Conservation (phyloP, 2,888 invertebrate genomes). For the Caenorhabditis angaria region DNA sequence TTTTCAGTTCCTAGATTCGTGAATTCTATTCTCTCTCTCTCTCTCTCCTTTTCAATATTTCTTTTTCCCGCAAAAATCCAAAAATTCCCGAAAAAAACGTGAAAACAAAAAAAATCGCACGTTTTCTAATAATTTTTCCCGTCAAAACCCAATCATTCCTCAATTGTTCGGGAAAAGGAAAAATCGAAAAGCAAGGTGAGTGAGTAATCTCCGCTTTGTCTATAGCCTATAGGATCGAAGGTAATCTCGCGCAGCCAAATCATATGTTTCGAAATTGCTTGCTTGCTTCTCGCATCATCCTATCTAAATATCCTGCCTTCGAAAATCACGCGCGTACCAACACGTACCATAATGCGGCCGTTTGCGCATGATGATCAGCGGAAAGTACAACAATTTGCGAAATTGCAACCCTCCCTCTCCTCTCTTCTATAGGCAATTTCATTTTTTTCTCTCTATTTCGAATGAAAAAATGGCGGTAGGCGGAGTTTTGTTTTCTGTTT, state of each 20-base stretch:
- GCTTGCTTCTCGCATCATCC: not conserved
- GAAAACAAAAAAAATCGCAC: too few species aligned
- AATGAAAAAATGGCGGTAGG: not conserved
- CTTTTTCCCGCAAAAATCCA: not conserved
- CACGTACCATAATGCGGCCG: conserved; percentile 33
- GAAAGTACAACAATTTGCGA: conserved; percentile 49
- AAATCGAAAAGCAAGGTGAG: too few species aligned
- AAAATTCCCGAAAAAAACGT: too few species aligned
- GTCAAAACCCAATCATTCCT: not conserved
- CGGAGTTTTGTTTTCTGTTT: not conserved
- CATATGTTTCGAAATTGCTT: not conserved
- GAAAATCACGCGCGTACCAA: too few species aligned
- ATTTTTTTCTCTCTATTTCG: too few species aligned
- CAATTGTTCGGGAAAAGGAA: too few species aligned
- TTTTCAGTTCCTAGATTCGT: not conserved
- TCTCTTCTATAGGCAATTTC: conserved; percentile 8
- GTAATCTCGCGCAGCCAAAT: not conserved
- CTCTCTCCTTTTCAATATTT: not conserved
- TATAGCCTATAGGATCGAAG: not conserved
- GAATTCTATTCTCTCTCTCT: not conserved
- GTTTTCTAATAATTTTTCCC: not conserved
- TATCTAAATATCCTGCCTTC: not conserved
- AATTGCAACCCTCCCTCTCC: conserved; percentile 50
- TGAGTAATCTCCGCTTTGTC: too few species aligned
- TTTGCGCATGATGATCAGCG: conserved; percentile 34